Conservation (phyloP, 2,113 vertebrate genomes). For the Neofelis nebulosa region DNA sequence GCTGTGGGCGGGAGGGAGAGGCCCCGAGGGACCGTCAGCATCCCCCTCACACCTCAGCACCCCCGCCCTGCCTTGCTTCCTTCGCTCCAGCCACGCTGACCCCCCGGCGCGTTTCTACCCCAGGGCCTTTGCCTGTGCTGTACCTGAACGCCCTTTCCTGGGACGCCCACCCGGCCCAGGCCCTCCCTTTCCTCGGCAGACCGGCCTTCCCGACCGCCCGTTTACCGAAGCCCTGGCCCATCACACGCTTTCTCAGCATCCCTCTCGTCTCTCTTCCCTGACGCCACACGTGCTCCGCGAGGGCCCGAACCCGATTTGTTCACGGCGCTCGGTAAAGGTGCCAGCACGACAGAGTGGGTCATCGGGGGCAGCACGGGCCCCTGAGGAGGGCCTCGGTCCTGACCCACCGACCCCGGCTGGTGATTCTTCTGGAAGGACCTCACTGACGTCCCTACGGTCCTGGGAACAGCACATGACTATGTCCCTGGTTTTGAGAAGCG, state of each 20-base stretch:
- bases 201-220: background rate
- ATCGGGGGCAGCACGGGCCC: rapidly evolving
- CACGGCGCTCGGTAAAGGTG: rapidly evolving
- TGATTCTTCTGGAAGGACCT: background rate
- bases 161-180: rapidly evolving
- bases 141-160: too few species aligned
- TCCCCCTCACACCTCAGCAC: rapidly evolving
- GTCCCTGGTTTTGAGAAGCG: background rate
- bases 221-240: rapidly evolving
- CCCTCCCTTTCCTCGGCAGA: background rate
- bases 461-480: rapidly evolving
- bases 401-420: background rate
- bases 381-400: background rate
- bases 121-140: background rate
- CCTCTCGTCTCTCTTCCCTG: background rate
- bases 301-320: rapidly evolving
- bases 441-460: rapidly evolving
- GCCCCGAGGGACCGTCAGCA: background rate
- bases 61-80: rapidly evolving
- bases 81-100: rapidly evolving
- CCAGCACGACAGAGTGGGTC: background rate
- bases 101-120: background rate
- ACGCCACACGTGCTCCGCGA: rapidly evolving
- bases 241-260: rapidly evolving
- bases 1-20: constrained; percentile 81